Evolutionary conservation across 2,797 vertebrate species (phyloP).

Genomic region (Pseudotriccus pelzelni): DNA sequence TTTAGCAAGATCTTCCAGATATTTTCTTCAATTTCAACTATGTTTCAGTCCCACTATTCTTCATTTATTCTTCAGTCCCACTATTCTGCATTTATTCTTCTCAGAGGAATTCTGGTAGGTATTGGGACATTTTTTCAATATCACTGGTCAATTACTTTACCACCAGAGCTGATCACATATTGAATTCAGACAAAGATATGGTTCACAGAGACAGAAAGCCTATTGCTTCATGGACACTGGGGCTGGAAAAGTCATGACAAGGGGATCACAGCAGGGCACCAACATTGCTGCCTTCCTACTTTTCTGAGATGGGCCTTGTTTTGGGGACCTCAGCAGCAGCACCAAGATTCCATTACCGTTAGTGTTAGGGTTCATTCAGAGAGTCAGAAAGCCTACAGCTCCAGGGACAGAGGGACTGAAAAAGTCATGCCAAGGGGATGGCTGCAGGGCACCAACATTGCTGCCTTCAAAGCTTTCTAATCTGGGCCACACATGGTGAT

Average conservation of each 20-base stretch:
- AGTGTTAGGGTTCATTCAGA: background rate
- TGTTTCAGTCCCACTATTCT: background rate
- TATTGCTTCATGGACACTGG: background rate
- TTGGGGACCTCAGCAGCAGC: background rate
- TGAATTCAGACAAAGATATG: background rate
- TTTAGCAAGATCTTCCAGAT: constrained; percentile 3
- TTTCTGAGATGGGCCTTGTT: background rate
- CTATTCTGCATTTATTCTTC: background rate
- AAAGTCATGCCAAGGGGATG: background rate
- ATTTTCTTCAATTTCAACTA: background rate
- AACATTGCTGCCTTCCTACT: background rate
- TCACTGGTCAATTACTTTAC: background rate
- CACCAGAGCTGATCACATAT: background rate
- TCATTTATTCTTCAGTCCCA: background rate
- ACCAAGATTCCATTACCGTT: background rate
- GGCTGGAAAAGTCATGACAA: background rate
- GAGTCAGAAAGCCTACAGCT: background rate
- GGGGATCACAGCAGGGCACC: background rate
- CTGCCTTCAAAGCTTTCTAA: background rate
- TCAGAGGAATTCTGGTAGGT: background rate
- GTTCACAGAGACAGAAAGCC: background rate
- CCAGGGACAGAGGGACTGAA: background rate
- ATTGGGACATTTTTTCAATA: background rate
- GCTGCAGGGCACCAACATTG: background rate
- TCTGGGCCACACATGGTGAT: background rate